Percentiles rank a stretch among this genome's conserved stretches.
These are phyloP conservation scores for Melanophora roralis DNA, from an alignment of 2,888 invertebrate species.

Conservation along the genomic window DNA sequence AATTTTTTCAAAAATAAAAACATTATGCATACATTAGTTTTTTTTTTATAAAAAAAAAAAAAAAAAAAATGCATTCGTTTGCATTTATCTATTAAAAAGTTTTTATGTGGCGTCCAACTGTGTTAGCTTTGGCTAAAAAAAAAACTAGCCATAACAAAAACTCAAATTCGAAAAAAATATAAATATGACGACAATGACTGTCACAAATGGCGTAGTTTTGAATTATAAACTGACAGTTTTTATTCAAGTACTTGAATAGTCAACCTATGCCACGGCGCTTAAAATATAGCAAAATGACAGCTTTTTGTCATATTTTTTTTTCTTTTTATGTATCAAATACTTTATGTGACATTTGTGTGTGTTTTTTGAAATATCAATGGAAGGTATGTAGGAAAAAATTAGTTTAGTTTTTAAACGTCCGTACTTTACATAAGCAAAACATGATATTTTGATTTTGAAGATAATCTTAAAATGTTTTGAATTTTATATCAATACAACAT, in stretches of 20 bases:
- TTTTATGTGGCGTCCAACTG: constrained; percentile 57
- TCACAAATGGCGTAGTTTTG: constrained; percentile 63
- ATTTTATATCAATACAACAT: too few relatives aligned
- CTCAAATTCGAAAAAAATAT: constrained; percentile 25
- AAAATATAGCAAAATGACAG: constrained; percentile 38
- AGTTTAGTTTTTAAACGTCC: too few relatives aligned
- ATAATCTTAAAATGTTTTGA: too few relatives aligned
- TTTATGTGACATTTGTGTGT: not conserved
- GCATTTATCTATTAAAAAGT: constrained; percentile 54
- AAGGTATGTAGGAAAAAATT: not conserved
- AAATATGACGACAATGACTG: constrained; percentile 60
- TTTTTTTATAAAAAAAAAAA: constrained; percentile 4
- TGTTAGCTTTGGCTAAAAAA: not conserved
- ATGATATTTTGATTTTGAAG: too few relatives aligned
- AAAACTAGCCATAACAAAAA: constrained; percentile 31
- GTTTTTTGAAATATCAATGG: constrained; percentile 6
- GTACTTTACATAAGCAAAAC: too few relatives aligned
- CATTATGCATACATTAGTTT: constrained; percentile 5
- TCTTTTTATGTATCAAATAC: not conserved
- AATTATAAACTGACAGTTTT: constrained; percentile 64
- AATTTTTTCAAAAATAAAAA: constrained; percentile 52
- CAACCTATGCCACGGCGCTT: constrained; percentile 40
- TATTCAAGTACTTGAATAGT: constrained; percentile 53
- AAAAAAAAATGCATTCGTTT: constrained; percentile 51
- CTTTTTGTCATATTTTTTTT: constrained; percentile 41